phyloP scores from a whole-genome alignment of 2,888 invertebrate species.

The Ctena decussata region DNA sequence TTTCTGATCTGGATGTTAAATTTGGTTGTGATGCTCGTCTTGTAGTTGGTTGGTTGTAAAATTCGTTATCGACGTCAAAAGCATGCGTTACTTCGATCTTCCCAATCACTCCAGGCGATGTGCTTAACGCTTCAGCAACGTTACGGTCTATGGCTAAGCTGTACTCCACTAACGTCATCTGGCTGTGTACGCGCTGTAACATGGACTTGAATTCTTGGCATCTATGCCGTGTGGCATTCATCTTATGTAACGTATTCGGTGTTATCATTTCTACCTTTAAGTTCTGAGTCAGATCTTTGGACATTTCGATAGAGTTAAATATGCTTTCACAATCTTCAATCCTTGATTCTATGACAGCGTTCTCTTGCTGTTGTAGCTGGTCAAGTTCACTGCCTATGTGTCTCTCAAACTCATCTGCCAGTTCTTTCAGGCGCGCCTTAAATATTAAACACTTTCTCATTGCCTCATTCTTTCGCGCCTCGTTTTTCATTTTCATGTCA shows the following conservation, averaged over 20 bases:
- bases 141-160: conserved; percentile 62
- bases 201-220: conserved; percentile 59
- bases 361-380: conserved; percentile 54
- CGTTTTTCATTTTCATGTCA: conserved; percentile 64
- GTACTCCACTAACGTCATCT: conserved; percentile 52
- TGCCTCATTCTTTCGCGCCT: conserved; percentile 51
- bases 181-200: conserved; percentile 55
- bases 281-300: conserved; percentile 53
- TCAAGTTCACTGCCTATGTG: conserved; percentile 57
- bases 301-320: conserved; percentile 62
- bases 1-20: neutral
- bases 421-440: conserved; percentile 50
- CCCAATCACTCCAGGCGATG: conserved; percentile 55
- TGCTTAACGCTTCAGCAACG: conserved; percentile 57
- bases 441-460: conserved; percentile 56
- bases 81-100: conserved; percentile 35
- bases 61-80: neutral
- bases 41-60: neutral
- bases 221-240: conserved; percentile 53
- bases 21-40: neutral
- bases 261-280: conserved; percentile 57
- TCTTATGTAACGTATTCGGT: conserved; percentile 56
- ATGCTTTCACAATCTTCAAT: conserved; percentile 62
- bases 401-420: conserved; percentile 61
- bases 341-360: conserved; percentile 53